phyloP scores from a whole-genome alignment of 2,888 invertebrate genomes.

The Allophyes oxyacanthae region DNA sequence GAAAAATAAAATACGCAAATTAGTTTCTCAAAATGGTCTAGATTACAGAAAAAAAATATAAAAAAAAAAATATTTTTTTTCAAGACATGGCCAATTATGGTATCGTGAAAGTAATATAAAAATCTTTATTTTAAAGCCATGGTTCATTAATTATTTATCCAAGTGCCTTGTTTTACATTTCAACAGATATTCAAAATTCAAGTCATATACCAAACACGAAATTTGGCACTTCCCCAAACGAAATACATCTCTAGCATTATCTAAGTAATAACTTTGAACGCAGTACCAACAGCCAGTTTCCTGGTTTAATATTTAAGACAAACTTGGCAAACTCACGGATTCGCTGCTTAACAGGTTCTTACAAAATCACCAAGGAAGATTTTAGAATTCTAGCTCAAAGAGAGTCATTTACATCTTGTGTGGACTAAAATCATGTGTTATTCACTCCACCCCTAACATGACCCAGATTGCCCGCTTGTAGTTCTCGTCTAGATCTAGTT shows the following conservation, averaged over 20 bases:
- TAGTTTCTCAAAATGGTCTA: too few species aligned
- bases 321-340: constrained; percentile 38
- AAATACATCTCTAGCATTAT: constrained; percentile 22
- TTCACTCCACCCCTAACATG: constrained; percentile 35
- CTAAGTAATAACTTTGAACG: constrained; percentile 16
- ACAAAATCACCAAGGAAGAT: constrained; percentile 31
- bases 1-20: too few species aligned
- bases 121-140: neutral
- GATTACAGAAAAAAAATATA: too few species aligned
- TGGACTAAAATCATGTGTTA: constrained; percentile 26
- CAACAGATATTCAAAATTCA: constrained; percentile 10
- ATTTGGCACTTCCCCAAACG: constrained; percentile 33
- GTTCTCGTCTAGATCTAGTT: constrained; percentile 40
- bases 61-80: too few species aligned
- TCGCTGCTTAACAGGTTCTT: constrained; percentile 21
- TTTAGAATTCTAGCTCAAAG: constrained; percentile 16
- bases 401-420: constrained; percentile 11
- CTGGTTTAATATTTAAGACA: constrained; percentile 41
- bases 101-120: constrained; percentile 8
- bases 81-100: too few species aligned
- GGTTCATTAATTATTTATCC: neutral
- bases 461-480: constrained; percentile 43
- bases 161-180: neutral
- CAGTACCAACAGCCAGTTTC: constrained; percentile 35
- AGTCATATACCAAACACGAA: constrained; percentile 9